A percentile compares a stretch with the other conserved stretches of the same genome.
Conservation (phyloP, 2,113 vertebrate genomes). For the Illadopsis cleaveri region DNA sequence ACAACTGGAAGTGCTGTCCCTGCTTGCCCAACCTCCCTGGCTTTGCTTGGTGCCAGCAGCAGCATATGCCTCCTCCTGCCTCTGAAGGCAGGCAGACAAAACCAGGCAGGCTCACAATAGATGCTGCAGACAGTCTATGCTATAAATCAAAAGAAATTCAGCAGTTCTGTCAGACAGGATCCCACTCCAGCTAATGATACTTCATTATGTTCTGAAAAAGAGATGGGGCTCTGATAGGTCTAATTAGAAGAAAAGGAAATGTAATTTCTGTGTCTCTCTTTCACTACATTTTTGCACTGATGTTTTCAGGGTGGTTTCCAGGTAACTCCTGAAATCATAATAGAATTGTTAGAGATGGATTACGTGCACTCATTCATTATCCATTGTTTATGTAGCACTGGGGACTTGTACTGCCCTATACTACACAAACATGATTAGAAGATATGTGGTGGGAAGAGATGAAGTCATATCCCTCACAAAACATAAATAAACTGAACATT, state of each 20-base stretch:
- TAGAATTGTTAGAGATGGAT: neutral
- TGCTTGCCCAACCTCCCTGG: neutral
- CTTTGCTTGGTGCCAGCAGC: neutral
- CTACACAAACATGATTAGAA: neutral
- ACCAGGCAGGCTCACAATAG: neutral
- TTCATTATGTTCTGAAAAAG: neutral
- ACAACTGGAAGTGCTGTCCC: neutral
- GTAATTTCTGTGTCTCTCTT: neutral
- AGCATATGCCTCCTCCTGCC: accelerated
- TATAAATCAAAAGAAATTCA: neutral
- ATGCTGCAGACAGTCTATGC: neutral
- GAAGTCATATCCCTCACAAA: neutral
- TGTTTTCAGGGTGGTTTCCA: neutral
- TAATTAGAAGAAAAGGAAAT: neutral
- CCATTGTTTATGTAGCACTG: neutral
- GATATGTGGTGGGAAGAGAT: neutral
- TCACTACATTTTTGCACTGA: neutral
- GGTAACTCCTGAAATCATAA: neutral
- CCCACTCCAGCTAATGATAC: neutral
- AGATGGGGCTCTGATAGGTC: neutral
- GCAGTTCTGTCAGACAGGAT: neutral
- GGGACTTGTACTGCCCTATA: neutral
- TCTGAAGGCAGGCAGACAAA: neutral
- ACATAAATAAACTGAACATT: neutral
- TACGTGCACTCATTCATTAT: neutral